phyloP scores from a whole-genome alignment of 1,140 invertebrate genomes.

The Eupeodes corollae region DNA sequence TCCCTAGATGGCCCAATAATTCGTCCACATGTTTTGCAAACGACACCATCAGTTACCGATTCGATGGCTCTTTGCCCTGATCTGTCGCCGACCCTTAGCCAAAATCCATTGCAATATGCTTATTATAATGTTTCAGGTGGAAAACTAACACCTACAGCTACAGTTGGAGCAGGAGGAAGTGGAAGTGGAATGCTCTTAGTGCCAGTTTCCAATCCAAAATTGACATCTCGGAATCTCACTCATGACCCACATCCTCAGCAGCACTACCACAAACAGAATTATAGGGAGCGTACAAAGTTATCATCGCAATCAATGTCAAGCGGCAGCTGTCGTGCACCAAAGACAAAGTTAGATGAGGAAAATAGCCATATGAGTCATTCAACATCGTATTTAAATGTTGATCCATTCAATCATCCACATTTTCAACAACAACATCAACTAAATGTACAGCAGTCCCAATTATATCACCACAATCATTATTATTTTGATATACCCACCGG shows the following conservation, averaged over 20 bases:
- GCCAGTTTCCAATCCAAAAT: neutral
- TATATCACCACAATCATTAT: neutral
- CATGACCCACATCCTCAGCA: neutral
- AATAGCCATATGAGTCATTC: conserved; percentile 25
- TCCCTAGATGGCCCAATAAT: conserved; percentile 40
- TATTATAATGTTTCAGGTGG: neutral
- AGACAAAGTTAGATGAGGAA: conserved; percentile 16
- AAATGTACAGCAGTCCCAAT: neutral
- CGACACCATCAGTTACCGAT: neutral
- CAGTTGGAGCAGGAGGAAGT: neutral
- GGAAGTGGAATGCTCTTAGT: neutral
- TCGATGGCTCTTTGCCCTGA: neutral
- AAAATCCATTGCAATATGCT: neutral
- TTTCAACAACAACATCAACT: neutral
- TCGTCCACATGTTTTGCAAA: conserved; percentile 6
- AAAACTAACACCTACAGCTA: conserved; percentile 9
- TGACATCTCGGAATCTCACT: neutral
- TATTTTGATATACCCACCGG: neutral
- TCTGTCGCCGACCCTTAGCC: neutral
- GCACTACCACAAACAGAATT: neutral
- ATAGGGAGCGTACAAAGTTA: conserved; percentile 15
- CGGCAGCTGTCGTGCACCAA: conserved; percentile 13
- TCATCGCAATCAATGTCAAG: conserved; percentile 34
- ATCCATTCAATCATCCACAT: neutral
- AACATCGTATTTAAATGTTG: conserved; percentile 28